phyloP scores from a whole-genome alignment of 2,797 vertebrate species.

The Petrocephalus schoutedeni region DNA sequence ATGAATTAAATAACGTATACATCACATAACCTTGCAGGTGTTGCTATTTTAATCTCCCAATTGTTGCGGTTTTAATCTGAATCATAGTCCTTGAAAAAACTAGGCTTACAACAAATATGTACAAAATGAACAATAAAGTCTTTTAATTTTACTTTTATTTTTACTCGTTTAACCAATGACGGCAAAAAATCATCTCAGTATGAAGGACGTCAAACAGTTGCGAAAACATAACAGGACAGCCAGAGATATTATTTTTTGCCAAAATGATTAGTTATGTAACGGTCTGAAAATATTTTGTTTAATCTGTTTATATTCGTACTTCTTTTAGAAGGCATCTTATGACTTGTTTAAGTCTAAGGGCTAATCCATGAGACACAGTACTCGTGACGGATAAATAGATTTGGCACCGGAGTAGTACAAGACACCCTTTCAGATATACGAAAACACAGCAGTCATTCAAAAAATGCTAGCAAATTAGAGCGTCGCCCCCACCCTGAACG shows the following conservation, averaged over 20 bases:
- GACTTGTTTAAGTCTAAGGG: conserved; percentile 57
- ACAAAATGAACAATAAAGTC: too few species aligned
- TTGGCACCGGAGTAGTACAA: conserved; percentile 62
- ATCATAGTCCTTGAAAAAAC: not conserved
- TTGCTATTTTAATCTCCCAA: not conserved
- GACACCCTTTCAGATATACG: conserved; percentile 59
- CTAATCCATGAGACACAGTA: conserved; percentile 68
- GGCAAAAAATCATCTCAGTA: not conserved
- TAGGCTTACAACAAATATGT: not conserved
- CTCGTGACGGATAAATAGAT: conserved; percentile 74
- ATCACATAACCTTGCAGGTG: not conserved
- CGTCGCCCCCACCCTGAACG: conserved; percentile 29
- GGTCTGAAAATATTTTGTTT: not conserved
- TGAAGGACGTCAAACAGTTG: not conserved
- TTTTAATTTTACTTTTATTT: too few species aligned
- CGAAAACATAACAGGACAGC: not conserved
- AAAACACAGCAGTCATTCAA: conserved; percentile 46
- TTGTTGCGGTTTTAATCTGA: not conserved
- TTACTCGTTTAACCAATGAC: not conserved
- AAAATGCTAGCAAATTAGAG: conserved; percentile 40
- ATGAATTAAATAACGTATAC: not conserved
- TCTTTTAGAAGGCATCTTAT: conserved; percentile 63
- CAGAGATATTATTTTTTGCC: not conserved
- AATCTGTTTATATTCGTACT: not conserved
- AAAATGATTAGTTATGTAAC: not conserved